These are phyloP conservation scores for Diadophis punctatus DNA, from an alignment of 2,113 vertebrate species.

Conservation along the genomic window DNA sequence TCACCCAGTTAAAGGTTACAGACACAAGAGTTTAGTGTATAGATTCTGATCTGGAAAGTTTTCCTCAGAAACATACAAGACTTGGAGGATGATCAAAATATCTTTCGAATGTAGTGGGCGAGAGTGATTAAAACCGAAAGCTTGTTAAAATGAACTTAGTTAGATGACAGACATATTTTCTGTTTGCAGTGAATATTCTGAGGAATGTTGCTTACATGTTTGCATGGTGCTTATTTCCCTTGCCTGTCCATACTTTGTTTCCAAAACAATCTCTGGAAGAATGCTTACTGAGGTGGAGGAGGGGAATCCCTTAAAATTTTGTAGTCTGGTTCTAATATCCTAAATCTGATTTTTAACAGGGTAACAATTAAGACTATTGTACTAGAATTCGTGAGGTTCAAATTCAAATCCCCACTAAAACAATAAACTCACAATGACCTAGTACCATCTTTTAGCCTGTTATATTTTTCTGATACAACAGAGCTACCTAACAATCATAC, in stretches of 20 bases:
- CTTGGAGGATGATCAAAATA: constrained; percentile 21
- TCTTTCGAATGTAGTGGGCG: constrained; percentile 51
- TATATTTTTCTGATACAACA: not conserved
- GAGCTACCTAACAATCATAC: not conserved
- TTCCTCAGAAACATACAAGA: constrained; percentile 26
- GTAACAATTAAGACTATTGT: not conserved
- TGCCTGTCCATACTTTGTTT: constrained; percentile 47
- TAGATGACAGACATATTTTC: constrained; percentile 53
- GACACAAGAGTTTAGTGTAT: not conserved
- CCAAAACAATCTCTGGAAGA: constrained; percentile 60
- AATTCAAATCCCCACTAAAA: not conserved
- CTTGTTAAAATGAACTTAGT: constrained; percentile 37
- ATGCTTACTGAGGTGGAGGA: constrained; percentile 42
- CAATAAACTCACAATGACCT: not conserved
- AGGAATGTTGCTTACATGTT: constrained; percentile 47
- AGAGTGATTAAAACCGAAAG: constrained; percentile 33
- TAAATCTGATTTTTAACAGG: constrained; percentile 20
- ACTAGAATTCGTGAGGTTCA: not conserved
- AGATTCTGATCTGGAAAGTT: not conserved
- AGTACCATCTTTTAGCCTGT: not conserved
- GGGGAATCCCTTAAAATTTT: constrained; percentile 46
- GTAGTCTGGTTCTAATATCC: constrained; percentile 37
- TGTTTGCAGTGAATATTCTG: constrained; percentile 33
- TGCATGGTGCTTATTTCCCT: constrained; percentile 31
- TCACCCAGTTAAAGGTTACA: no score